Conservation (phyloP, 2,113 vertebrate species). For the Catharus minimus region DNA sequence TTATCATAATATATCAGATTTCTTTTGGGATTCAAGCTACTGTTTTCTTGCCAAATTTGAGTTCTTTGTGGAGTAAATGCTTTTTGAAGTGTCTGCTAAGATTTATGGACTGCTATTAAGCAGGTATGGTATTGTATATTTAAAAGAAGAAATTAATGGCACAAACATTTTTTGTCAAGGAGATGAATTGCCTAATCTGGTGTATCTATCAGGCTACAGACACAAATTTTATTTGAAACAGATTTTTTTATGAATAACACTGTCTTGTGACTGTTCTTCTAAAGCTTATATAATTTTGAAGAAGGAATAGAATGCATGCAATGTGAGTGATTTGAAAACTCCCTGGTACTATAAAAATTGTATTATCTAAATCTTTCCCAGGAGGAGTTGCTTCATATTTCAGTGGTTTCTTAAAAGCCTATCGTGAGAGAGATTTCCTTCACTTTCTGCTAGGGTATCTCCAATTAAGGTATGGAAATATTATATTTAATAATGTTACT, state of each 20-base stretch:
- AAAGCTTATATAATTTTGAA: not conserved
- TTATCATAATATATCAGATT: not conserved
- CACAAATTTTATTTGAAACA: slow-evolving; percentile 38
- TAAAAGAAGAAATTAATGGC: not conserved
- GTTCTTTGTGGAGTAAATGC: not conserved
- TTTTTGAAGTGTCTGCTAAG: not conserved
- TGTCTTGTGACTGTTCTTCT: slow-evolving; percentile 22
- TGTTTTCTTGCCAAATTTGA: not conserved
- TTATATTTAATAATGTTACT: not conserved
- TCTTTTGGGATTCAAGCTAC: not conserved
- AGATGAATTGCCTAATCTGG: not conserved
- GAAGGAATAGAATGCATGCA: not conserved
- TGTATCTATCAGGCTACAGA: slow-evolving; percentile 4
- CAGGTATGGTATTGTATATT: not conserved
- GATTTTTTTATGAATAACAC: slow-evolving; percentile 21
- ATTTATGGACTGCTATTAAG: slow-evolving; percentile 17
- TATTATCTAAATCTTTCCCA: slow-evolving; percentile 54
- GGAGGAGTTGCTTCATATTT: slow-evolving; percentile 40
- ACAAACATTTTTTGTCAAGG: not conserved
- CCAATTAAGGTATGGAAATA: slow-evolving; percentile 31
- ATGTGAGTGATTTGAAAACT: slow-evolving; percentile 58
- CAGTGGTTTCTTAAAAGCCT: slow-evolving; percentile 55
- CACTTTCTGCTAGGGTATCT: slow-evolving; percentile 11
- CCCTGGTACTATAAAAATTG: not conserved
- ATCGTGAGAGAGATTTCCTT: slow-evolving; percentile 28